These are phyloP conservation scores for Eilema sororculum DNA, from an alignment of 2,888 invertebrate genomes.

Conservation along the genomic window DNA sequence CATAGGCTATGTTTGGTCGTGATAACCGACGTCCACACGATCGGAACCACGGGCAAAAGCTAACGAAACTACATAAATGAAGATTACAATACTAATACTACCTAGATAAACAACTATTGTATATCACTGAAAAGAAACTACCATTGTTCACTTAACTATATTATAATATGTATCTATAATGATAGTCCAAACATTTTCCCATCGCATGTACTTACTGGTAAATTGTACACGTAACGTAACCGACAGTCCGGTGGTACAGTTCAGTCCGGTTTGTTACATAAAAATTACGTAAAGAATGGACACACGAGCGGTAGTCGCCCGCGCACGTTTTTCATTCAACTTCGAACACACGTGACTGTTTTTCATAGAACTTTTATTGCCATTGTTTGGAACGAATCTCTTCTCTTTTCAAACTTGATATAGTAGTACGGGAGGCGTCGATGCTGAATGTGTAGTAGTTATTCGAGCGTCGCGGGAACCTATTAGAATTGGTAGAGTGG, in stretches of 20 bases:
- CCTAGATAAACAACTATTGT: not conserved
- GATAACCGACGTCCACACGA: no score
- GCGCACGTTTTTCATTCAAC: constrained; percentile 49
- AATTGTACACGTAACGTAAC: constrained; percentile 50
- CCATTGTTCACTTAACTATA: not conserved
- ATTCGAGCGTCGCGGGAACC: no score
- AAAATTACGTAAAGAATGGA: constrained; percentile 73
- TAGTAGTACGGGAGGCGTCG: no score
- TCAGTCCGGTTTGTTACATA: constrained; percentile 78
- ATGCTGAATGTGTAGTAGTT: no score
- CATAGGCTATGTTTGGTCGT: no score
- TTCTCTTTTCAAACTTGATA: no score
- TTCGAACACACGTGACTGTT: constrained; percentile 37
- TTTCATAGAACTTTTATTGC: not conserved
- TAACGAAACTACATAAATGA: no score
- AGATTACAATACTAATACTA: not conserved
- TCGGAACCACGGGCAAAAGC: no score
- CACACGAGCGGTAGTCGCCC: constrained; percentile 38
- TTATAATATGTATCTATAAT: constrained; percentile 8
- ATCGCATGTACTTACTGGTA: constrained; percentile 44
- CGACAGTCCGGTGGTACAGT: constrained; percentile 57
- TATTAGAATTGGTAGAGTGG: no score
- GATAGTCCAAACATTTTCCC: constrained; percentile 22
- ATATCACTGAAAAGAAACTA: not conserved
- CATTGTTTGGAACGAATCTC: not conserved